phyloP scores from a whole-genome alignment of 2,113 vertebrate species.

The Rhabdomys dilectus region DNA sequence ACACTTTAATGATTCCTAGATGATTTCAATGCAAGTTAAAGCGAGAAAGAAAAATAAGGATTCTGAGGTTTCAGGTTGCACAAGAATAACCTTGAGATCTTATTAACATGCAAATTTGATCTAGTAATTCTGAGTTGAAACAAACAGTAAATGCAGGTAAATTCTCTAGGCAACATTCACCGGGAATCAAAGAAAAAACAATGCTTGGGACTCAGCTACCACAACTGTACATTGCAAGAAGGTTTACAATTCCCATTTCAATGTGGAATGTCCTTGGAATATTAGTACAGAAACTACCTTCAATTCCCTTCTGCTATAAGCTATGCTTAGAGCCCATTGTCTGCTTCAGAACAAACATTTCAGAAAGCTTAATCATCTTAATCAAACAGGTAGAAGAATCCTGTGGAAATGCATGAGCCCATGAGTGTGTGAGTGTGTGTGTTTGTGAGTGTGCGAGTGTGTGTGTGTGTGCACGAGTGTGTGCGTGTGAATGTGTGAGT shows the following conservation, averaged over 20 bases:
- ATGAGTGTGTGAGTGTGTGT: fast-evolving
- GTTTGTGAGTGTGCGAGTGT: fast-evolving
- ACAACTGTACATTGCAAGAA: neutral
- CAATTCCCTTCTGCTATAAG: neutral
- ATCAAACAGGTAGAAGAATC: neutral
- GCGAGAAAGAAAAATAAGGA: neutral
- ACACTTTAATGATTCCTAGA: neutral
- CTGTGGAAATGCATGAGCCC: neutral
- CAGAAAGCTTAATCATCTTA: neutral
- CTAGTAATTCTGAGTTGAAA: slow-evolving; percentile 1
- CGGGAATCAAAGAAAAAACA: neutral
- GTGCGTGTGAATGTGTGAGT: fast-evolving
- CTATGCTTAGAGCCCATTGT: neutral
- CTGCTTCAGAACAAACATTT: neutral
- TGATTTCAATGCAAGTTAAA: neutral
- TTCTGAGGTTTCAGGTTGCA: neutral
- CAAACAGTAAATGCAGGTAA: neutral
- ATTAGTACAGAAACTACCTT: neutral
- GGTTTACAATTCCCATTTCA: neutral
- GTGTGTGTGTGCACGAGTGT: fast-evolving
- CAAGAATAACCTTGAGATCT: neutral
- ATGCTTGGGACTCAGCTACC: neutral
- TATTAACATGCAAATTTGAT: slow-evolving; percentile 23
- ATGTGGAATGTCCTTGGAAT: neutral
- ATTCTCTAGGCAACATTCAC: neutral